These are phyloP conservation scores for Lepilemur septentrionalis DNA, from an alignment of 2,797 vertebrate genomes.

Conservation along the genomic window DNA sequence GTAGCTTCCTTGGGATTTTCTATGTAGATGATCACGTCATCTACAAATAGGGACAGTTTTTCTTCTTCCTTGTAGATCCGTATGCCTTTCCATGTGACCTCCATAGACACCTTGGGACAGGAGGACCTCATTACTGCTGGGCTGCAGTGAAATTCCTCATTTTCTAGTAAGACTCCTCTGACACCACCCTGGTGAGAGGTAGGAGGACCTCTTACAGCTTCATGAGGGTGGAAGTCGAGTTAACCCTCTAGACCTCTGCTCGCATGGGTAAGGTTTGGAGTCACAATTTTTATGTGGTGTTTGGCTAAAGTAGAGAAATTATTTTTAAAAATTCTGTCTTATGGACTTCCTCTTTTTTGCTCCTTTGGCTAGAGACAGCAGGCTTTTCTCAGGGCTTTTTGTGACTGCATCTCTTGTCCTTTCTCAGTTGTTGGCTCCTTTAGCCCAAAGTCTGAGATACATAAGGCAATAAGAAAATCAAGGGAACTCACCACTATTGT, in stretches of 20 bases:
- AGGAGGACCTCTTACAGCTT: neutral
- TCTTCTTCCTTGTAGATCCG: neutral
- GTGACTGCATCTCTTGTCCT: neutral
- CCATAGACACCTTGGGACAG: neutral
- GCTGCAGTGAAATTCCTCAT: neutral
- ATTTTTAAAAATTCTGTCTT: neutral
- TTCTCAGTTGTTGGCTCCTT: neutral
- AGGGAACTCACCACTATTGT: neutral
- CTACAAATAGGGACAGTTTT: neutral
- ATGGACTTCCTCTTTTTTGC: neutral
- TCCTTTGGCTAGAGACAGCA: neutral
- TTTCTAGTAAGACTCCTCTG: neutral
- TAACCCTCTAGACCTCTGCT: neutral
- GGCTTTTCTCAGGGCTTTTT: neutral
- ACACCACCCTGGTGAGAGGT: neutral
- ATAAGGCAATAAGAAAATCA: neutral
- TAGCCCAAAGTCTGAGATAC: neutral
- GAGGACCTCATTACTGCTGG: neutral
- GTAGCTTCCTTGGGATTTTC: neutral
- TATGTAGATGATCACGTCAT: neutral
- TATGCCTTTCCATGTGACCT: neutral
- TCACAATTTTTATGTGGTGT: neutral
- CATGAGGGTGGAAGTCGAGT: neutral
- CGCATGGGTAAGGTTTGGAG: neutral
- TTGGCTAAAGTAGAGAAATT: neutral